Conservation (phyloP, 2,113 vertebrate species). For the Marcusenius ussheri region DNA sequence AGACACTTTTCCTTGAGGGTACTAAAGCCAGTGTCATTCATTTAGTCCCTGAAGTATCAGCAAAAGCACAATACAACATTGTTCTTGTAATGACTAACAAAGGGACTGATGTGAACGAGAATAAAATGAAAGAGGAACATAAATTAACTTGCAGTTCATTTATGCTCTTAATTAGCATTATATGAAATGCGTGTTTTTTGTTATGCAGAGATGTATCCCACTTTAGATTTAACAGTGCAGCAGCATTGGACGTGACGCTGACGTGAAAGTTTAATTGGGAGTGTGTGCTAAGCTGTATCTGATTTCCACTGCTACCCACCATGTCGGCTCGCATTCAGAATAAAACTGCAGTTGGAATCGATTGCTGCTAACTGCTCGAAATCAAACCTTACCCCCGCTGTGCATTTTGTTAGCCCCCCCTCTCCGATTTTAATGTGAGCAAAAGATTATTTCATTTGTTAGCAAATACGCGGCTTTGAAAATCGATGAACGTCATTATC, state of each 20-base stretch:
- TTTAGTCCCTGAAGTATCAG: slow-evolving; percentile 8
- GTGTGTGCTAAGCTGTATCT: background rate
- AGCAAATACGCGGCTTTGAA: background rate
- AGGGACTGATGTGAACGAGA: background rate
- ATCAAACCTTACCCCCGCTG: background rate
- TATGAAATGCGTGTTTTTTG: slow-evolving; percentile 13
- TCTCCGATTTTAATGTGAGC: background rate
- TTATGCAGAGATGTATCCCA: background rate
- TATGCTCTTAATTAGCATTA: background rate
- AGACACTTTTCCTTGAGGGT: slow-evolving; percentile 55
- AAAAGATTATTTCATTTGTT: slow-evolving; percentile 8
- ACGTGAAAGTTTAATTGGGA: background rate
- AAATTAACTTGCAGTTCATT: slow-evolving; percentile 2
- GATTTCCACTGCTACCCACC: background rate
- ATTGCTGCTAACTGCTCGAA: slow-evolving; percentile 3
- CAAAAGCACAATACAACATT: background rate
- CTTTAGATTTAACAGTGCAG: background rate
- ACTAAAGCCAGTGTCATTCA: slow-evolving; percentile 30
- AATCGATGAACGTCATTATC: background rate
- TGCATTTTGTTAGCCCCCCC: background rate
- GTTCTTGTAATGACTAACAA: slow-evolving; percentile 19
- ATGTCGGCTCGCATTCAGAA: background rate
- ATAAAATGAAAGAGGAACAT: slow-evolving; percentile 18
- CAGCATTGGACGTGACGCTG: background rate
- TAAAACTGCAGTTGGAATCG: slow-evolving; percentile 8